phyloP scores from a whole-genome alignment of 2,797 vertebrate species.

The Coreius guichenoti region DNA sequence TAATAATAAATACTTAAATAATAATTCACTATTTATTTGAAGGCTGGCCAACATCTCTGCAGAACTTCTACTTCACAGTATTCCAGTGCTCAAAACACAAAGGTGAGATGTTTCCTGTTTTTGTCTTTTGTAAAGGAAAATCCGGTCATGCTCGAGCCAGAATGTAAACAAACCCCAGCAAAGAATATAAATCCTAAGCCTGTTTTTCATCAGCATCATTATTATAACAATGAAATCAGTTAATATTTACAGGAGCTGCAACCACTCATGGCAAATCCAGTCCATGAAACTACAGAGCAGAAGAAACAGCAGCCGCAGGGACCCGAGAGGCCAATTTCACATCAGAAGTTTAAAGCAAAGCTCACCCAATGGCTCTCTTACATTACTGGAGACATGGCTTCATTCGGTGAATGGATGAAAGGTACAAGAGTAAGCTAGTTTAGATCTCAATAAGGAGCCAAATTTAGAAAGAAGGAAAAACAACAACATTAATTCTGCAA shows the following conservation, averaged over 20 bases:
- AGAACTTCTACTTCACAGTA: slow-evolving; percentile 12
- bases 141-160: neutral
- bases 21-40: neutral
- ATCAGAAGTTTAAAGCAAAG: slow-evolving; percentile 53
- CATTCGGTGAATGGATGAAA: slow-evolving; percentile 87
- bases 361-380: slow-evolving; percentile 79
- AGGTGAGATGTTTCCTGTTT: slow-evolving; percentile 57
- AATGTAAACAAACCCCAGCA: neutral
- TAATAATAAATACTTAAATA: neutral
- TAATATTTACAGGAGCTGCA: slow-evolving; percentile 72
- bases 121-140: slow-evolving; percentile 19
- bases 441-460: neutral
- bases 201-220: neutral
- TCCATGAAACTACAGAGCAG: slow-evolving; percentile 14
- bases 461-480: neutral
- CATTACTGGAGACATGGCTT: slow-evolving; percentile 89
- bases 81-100: slow-evolving; percentile 3
- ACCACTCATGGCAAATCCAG: slow-evolving; percentile 76
- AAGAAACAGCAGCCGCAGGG: slow-evolving; percentile 44
- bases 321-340: slow-evolving; percentile 9
- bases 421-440: slow-evolving; percentile 71
- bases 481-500: neutral
- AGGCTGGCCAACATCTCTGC: slow-evolving; percentile 65
- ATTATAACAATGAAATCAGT: neutral
- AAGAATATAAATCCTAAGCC: neutral